Evolutionary conservation across 2,797 vertebrate genomes (phyloP).

Genomic region (Clarias platycephalus): DNA sequence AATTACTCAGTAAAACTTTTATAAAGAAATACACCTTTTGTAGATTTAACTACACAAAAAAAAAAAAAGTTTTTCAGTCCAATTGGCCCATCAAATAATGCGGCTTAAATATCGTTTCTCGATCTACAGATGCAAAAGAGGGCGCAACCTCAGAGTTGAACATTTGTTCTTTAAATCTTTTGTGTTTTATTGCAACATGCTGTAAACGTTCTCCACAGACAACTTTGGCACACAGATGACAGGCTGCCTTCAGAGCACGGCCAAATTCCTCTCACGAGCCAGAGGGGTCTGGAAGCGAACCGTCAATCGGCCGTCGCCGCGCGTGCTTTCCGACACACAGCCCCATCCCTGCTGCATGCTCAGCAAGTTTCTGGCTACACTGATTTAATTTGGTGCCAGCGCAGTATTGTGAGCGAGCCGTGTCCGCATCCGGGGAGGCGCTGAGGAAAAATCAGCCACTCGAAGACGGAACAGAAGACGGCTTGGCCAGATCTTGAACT

Average conservation of each 20-base stretch:
- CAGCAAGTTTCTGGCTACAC: slow-evolving; percentile 33
- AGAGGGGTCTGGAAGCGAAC: slow-evolving; percentile 47
- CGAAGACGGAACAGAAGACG: background rate
- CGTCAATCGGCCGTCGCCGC: slow-evolving; percentile 43
- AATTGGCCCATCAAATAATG: background rate
- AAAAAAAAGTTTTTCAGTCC: background rate
- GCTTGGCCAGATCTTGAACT: slow-evolving; percentile 1
- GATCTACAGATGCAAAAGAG: background rate
- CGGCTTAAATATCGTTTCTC: background rate
- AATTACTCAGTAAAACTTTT: background rate
- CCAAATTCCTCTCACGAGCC: slow-evolving; percentile 45
- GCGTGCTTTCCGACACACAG: slow-evolving; percentile 29
- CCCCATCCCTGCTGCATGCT: slow-evolving; percentile 35
- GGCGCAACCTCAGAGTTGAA: background rate
- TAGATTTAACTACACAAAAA: background rate
- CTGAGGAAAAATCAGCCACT: slow-evolving; percentile 6
- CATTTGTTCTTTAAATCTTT: background rate
- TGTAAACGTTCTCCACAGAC: background rate
- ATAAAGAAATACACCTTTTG: background rate
- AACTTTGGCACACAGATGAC: slow-evolving; percentile 14
- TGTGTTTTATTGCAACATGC: background rate
- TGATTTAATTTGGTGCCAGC: slow-evolving; percentile 53
- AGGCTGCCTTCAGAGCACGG: slow-evolving; percentile 29
- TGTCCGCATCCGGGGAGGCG: background rate
- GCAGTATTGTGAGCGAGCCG: slow-evolving; percentile 31